Evolutionary conservation across 1,140 invertebrate species (phyloP), one percentile per base, ranked within the genome.

Genomic region (Latrodectus geometricus): DNA sequence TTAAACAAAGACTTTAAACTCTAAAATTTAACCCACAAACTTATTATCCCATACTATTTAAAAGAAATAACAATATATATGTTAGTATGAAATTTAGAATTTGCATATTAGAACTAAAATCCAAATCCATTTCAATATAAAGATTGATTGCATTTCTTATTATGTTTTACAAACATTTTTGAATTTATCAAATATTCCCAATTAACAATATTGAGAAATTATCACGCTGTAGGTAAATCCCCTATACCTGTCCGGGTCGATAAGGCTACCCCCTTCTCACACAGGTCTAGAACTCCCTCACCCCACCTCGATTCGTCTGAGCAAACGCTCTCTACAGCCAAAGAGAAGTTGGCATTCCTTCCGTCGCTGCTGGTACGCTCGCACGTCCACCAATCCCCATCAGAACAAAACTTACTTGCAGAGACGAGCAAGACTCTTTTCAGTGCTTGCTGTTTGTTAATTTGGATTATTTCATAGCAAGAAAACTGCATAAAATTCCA

Each of bases 261-360:
- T 78, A 78, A 35, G 76, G 35, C 76, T 78, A 65, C 49, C 56
- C 76, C 56, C 35, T 68, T n/a, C 74, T 21, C 52, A 9, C 56
- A 61, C 11, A 14, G 21, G 8, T 52, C 52, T 15, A 52, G 21
- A 12, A n/a, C 14, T 7, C 54, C 9, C 52, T 69, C 78, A 66
- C 12, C 5, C 48, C 78, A 35, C 65, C 66, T 70, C 15, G 14
- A 80, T 17, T 50, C 70, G 80, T 82, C 80, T 82, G 69, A 49
- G 68, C 14, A 65, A 35, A 21, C 56, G 35, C 56, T 35, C 23
- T 78, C 61, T 23, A 11, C 23, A 21, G 7, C 15, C 49, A 70
- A 14, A 73, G 70, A 50, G 78, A 80, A 80, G 66, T 80, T 82
- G 52, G 50, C 80, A 82, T 69, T 82, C 35, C 80, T 65, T 48